Base-by-base conservation (phyloP, 2,888 invertebrate species). In the Tiliacea aurago region DNA sequence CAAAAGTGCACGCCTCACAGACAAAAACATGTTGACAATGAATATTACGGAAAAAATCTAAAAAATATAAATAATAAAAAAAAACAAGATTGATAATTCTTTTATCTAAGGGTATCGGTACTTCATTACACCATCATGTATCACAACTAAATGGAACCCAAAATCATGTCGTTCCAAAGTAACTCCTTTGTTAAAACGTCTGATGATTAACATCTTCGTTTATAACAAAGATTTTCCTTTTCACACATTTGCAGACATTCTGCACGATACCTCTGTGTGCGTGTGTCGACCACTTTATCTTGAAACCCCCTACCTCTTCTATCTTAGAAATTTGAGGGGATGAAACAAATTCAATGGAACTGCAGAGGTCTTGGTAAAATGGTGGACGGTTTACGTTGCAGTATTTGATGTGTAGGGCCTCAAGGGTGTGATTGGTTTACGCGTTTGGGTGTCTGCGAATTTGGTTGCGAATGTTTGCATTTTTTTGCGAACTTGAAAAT, bases 211-310 rank as follows among this genome's bases (percentile, higher is more conserved):
- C 75, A 78, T 83, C 84, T 81, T 70, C 51, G 67, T 83, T 80
- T 74, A 83, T 79, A 75, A 85, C 78, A 84, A 86, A 77, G 85
- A 86, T 90, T 87, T 86, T 87, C 86, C 86, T 83, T 85, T 79
- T 76, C 70, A 85, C 83, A 84, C 82, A 71, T 80, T 73, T 77
- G 66, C 78, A 80, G 67, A 73, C 64, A 73, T 72, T 47, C 43
- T 70, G 58, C 69, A 59, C 7, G 20, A 20, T 65, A 13, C 53
- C 28, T 20, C 41, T 82, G 87, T 88, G 81, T 85, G 86, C 11
- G 85, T 81, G 61, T 62, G 82, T 72, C 81, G 70, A 74, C 89
- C 88, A 87, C 15, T 76, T n/a, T 84, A 80, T 28, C 37, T 69
- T 78, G 86, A 84, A 65, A 76, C 83, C 59, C 86, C 84, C 80